These are phyloP conservation scores for Spea hammondii DNA, from an alignment of 2,797 vertebrate genomes.

Conservation along the genomic window DNA sequence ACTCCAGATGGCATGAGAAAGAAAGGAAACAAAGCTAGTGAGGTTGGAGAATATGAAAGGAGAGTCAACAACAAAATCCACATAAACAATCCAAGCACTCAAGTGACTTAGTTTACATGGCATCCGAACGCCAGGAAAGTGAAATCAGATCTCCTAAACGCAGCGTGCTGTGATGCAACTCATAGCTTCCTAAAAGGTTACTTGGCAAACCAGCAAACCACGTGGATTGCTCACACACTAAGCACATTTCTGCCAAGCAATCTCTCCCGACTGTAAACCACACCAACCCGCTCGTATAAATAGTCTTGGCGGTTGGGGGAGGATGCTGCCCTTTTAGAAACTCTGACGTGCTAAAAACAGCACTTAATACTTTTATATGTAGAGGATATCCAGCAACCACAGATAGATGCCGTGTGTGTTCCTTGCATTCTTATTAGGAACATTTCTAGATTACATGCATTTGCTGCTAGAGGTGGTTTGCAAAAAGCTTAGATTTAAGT, in stretches of 20 bases:
- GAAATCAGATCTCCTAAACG: constrained; percentile 5
- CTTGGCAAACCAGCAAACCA: constrained; percentile 30
- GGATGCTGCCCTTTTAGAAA: neutral
- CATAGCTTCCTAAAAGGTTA: constrained; percentile 57
- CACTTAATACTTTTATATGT: neutral
- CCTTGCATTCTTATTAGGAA: neutral
- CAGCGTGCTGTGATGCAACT: constrained; percentile 64
- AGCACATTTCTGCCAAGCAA: constrained; percentile 12
- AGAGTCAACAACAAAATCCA: neutral
- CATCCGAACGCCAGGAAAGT: neutral
- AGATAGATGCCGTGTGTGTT: neutral
- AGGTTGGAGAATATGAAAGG: neutral
- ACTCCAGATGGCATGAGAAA: constrained; percentile 68
- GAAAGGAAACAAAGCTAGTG: neutral
- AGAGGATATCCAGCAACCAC: neutral
- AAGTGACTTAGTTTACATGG: neutral
- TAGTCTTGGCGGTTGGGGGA: neutral
- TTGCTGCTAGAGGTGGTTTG: neutral
- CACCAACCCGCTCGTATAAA: neutral
- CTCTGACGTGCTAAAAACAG: neutral
- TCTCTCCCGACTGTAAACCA: neutral
- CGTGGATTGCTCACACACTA: constrained; percentile 8
- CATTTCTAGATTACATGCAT: neutral
- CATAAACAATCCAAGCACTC: neutral
- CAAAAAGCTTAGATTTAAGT: neutral